Evolutionary conservation across 64 coral and sea anemone genomes (phyloP), one percentile per base, ranked within the genome.

Genomic region (Trachythela sp.): DNA sequence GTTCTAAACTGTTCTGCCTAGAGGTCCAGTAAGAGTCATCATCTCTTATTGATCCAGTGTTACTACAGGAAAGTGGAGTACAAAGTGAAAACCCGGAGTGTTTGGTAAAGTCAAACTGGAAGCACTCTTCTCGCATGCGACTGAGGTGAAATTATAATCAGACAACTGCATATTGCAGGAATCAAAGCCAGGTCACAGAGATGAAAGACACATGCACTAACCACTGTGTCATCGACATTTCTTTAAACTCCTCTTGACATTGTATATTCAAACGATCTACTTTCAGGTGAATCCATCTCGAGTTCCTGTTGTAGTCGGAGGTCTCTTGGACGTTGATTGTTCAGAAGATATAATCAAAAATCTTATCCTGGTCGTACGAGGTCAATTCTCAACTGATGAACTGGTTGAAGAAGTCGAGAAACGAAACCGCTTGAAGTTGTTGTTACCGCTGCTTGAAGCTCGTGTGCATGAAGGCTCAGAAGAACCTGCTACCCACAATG

Each of bases 401-500:
- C 93, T 98, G 2, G 95, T 98, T 86, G 95, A 94, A 93, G 91
- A 98, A 85, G 95, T 98, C 24, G 95, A 98, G 20, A 98, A 98
- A 84, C 77, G 95, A 76, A 98, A 98, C 49, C 86, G 95, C 9
- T 83, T 98, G 48, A 98, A 98, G 39, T 56, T 98, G n/a, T 67
- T 98, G 13, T 48, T 98, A 26, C 91, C 95, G 2, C 94, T 93
- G 95, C 86, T 98, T 71, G 95, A 98, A 84, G 93, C 95, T 13
- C 92, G 94, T 33, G 94, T 98, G 29, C 95, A 98, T 52, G 95
- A 98, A 32, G 95, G 95, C n/a, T 93, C 93, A 48, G 95, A 98
- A 70, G 95, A 98, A 90, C 95, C 95, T n/a, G 95, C 95, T 50
- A 98, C 95, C n/a, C 95, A 98, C 51, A 98, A 98, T 93, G 95